Conservation (phyloP, 2,797 vertebrate genomes). For the Ptychadena robeensis region DNA sequence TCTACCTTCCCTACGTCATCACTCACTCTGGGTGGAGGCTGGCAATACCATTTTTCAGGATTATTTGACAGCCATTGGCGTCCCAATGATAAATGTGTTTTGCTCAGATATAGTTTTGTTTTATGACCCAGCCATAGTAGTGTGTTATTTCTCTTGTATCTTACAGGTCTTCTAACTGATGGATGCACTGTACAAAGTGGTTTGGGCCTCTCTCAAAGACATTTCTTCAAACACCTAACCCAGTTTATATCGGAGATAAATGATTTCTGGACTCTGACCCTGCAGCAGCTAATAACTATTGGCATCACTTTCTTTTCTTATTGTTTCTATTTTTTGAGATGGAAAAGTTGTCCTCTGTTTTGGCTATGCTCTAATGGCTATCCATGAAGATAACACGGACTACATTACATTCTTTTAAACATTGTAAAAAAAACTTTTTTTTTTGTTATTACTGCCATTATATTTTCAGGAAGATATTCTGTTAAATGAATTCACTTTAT, state of each 20-base stretch:
- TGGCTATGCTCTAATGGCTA: background rate
- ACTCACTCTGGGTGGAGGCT: too few species aligned
- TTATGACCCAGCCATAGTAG: background rate
- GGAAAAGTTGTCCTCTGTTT: background rate
- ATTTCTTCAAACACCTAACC: slow-evolving; percentile 8
- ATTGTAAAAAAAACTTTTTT: background rate
- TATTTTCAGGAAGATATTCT: background rate
- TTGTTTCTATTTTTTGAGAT: background rate
- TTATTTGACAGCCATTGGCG: too few species aligned
- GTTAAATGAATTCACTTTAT: background rate
- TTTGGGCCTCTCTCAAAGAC: slow-evolving; percentile 5
- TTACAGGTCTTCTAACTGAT: slow-evolving; percentile 56
- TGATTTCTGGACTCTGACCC: slow-evolving; percentile 30
- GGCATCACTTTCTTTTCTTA: background rate
- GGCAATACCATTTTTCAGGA: too few species aligned
- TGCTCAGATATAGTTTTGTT: too few species aligned
- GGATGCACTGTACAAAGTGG: slow-evolving; percentile 65
- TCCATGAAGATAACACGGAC: background rate
- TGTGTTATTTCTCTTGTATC: background rate
- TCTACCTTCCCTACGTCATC: too few species aligned
- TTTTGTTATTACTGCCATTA: background rate
- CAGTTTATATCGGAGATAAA: slow-evolving; percentile 22
- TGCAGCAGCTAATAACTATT: background rate
- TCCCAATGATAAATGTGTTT: too few species aligned
- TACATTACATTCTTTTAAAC: background rate